Evolutionary conservation across 2,888 invertebrate genomes (phyloP), one percentile per base, ranked within the genome.

Genomic region (Hirtodrosophila duncani): DNA sequence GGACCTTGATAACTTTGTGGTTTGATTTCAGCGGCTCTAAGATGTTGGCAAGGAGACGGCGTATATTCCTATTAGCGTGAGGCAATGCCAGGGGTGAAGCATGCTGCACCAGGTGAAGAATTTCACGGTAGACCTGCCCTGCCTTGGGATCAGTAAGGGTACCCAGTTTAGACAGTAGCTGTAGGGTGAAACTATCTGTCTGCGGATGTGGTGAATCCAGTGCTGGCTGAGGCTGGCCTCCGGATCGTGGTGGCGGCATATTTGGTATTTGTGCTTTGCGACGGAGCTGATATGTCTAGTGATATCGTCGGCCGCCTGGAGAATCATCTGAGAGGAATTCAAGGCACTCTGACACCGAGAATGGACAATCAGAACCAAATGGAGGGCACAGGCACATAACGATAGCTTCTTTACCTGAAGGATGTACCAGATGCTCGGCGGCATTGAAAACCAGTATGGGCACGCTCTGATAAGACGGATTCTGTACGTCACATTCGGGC

Each of bases 401-500:
- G 94, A 91, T 34, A 96, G 89, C 85, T 97, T 95, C 83, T 93
- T 92, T 5, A 97, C 93, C 46, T 93, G 90, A 30, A 93, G 91
- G 74, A 91, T 89, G 83, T 97, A 94, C 93, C 84, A 96, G 94
- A 83, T 93, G 92, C 65, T 93, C 91, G 0, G 98, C 98, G 7
- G 98, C 98, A 88, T 98, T 99, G 80, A 99, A 91, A 17, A 99
- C 94, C 77, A 99, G 88, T 61, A 99, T 94, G 49, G 99, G 87
- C 4, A 97, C 92, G 81, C 96, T 96, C 61, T 98, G 92, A 88
- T 96, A 98, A 30, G 95, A 91, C 1, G 97, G 95, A 85, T 98
- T 98, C 72, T 98, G 97, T 2, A 99, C 95, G 83, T 98, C 96
- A 0, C 95, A 95, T 84, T 99, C 99, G 0, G 97, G 94, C 75